These are phyloP conservation scores for Pseudomyrmex concolor DNA, from an alignment of 1,140 invertebrate genomes.

Conservation along the genomic window DNA sequence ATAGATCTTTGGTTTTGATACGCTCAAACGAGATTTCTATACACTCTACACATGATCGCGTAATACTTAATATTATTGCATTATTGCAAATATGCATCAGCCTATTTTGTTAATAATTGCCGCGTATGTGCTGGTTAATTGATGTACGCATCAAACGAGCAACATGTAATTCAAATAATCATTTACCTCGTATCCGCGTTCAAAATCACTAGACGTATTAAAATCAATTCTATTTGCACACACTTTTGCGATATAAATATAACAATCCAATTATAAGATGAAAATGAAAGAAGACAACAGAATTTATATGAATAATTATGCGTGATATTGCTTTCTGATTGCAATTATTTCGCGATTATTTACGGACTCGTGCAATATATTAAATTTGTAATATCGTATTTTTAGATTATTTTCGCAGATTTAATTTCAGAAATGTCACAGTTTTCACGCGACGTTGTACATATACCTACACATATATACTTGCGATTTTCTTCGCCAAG, in stretches of 20 bases:
- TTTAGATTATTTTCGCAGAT: background rate
- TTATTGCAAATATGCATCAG: conserved; percentile 8
- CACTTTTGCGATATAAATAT: conserved; percentile 3
- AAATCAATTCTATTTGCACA: conserved; percentile 14
- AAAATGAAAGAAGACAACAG: background rate
- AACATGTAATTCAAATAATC: conserved; percentile 18
- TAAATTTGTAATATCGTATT: background rate
- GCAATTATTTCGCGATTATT: background rate
- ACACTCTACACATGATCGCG: background rate
- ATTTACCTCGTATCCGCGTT: background rate
- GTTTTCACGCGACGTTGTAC: background rate
- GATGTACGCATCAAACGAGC: background rate
- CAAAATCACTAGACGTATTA: conserved; percentile 21
- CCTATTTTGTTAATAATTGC: conserved; percentile 33
- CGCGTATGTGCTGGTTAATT: conserved; percentile 23
- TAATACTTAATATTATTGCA: conserved; percentile 33
- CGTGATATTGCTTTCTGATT: background rate
- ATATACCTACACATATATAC: background rate
- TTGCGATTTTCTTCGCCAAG: conserved; percentile 12
- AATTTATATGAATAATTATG: background rate
- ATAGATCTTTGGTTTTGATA: background rate
- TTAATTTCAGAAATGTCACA: background rate
- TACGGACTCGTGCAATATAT: background rate
- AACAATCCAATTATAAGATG: background rate
- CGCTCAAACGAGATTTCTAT: background rate